Evolutionary conservation across 2,113 vertebrate genomes (phyloP).

Genomic region (Python bivittatus): DNA sequence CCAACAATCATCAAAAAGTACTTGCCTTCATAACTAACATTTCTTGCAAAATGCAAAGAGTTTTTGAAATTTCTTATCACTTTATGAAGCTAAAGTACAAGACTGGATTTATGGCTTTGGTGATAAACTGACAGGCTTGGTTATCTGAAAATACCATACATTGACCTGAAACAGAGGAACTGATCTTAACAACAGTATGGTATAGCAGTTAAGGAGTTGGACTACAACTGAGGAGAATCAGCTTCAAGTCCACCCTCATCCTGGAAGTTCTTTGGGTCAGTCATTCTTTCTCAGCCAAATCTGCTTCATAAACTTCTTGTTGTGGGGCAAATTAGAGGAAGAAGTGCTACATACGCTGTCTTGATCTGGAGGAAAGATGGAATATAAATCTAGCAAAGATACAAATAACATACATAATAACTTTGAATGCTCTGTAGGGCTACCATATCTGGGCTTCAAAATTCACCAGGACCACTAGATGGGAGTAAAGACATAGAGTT

Average conservation of each 20-base stretch:
- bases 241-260: not conserved
- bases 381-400: not conserved
- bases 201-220: not conserved
- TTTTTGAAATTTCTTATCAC: not conserved
- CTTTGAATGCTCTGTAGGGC: not conserved
- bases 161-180: not conserved
- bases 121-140: not conserved
- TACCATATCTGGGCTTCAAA: not conserved
- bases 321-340: not conserved
- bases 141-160: not conserved
- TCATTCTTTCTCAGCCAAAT: not conserved
- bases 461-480: not conserved
- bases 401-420: not conserved
- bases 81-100: constrained; percentile 5
- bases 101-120: not conserved
- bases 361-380: not conserved
- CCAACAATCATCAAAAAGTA: no score
- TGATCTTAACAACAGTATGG: not conserved
- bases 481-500: not conserved
- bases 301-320: not conserved
- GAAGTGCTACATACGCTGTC: not conserved
- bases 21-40: not conserved
- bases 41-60: not conserved
- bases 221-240: not conserved
- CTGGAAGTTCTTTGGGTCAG: not conserved